phyloP scores from a whole-genome alignment of 2,888 invertebrate species.

The Leptothorax acervorum region DNA sequence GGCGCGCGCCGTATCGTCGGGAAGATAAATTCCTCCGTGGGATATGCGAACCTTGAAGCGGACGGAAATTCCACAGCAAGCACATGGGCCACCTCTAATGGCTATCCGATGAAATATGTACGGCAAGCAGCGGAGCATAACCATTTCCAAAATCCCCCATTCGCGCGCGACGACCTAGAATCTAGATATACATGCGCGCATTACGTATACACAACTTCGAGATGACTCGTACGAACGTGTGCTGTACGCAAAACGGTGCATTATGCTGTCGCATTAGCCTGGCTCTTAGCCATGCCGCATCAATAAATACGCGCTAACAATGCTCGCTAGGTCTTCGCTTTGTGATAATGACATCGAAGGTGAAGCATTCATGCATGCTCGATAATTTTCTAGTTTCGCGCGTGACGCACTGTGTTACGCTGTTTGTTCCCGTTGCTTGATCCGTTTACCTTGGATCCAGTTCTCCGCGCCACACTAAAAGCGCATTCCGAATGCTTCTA shows the following conservation, averaged over 20 bases:
- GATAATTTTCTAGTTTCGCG: conserved; percentile 22
- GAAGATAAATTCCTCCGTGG: conserved; percentile 43
- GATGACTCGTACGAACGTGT: conserved; percentile 46
- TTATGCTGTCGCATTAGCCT: conserved; percentile 78
- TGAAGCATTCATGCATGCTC: neutral
- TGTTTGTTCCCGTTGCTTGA: conserved; percentile 21
- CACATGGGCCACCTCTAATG: conserved; percentile 42
- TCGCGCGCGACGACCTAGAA: conserved; percentile 64
- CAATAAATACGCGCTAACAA: conserved; percentile 79
- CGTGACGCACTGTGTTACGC: neutral
- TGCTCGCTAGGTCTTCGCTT: conserved; percentile 60
- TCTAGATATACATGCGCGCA: conserved; percentile 37
- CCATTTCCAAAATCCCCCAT: conserved; percentile 60
- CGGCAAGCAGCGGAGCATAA: conserved; percentile 19
- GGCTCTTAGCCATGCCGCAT: conserved; percentile 79
- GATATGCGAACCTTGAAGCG: neutral
- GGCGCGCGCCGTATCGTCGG: neutral
- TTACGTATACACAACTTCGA: conserved; percentile 54
- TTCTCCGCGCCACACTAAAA: neutral
- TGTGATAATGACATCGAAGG: conserved; percentile 62
- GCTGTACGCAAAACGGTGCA: conserved; percentile 52
- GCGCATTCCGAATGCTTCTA: conserved; percentile 10
- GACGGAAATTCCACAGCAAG: conserved; percentile 14
- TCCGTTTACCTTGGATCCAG: conserved; percentile 17
- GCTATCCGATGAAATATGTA: conserved; percentile 54